These are phyloP conservation scores for Trididemnum miniatum DNA, from an alignment of 23 tunicate genomes.

Conservation along the genomic window DNA sequence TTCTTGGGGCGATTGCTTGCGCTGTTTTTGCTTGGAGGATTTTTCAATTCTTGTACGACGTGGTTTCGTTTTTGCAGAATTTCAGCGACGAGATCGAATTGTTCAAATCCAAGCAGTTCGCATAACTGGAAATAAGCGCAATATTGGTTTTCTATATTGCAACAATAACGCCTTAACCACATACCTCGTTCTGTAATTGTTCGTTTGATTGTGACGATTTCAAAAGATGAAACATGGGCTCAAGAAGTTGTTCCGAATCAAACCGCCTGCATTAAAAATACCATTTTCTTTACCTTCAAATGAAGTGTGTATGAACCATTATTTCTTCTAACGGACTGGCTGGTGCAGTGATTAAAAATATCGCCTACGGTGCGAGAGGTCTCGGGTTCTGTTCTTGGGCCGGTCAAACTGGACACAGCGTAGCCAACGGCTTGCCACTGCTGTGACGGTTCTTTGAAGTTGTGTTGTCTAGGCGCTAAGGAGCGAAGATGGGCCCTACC, in stretches of 20 bases:
- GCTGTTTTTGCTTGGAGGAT: background rate
- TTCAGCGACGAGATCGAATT: conserved; percentile 73
- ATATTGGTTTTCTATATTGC: background rate
- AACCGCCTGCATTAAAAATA: conserved; percentile 27
- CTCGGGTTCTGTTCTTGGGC: too few relatives aligned
- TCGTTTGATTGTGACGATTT: conserved; percentile 55
- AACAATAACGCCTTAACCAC: background rate
- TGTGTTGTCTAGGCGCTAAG: too few relatives aligned
- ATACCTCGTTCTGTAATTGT: conserved; percentile 82
- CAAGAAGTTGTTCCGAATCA: conserved; percentile 39
- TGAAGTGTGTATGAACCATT: background rate
- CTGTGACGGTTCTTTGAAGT: too few relatives aligned
- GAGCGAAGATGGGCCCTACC: too few relatives aligned
- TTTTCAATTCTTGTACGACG: conserved; percentile 52
- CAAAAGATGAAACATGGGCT: conserved; percentile 50
- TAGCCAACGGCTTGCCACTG: too few relatives aligned
- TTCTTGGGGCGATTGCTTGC: background rate
- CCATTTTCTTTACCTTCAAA: background rate
- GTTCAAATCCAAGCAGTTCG: conserved; percentile 87
- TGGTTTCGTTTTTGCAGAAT: conserved; percentile 52
- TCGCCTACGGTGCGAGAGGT: too few relatives aligned
- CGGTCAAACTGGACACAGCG: too few relatives aligned
- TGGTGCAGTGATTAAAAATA: too few relatives aligned
- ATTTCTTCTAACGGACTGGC: too few relatives aligned
- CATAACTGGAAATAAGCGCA: conserved; percentile 54